phyloP scores from a whole-genome alignment of 2,113 vertebrate species.

The Atrichornis clamosus region DNA sequence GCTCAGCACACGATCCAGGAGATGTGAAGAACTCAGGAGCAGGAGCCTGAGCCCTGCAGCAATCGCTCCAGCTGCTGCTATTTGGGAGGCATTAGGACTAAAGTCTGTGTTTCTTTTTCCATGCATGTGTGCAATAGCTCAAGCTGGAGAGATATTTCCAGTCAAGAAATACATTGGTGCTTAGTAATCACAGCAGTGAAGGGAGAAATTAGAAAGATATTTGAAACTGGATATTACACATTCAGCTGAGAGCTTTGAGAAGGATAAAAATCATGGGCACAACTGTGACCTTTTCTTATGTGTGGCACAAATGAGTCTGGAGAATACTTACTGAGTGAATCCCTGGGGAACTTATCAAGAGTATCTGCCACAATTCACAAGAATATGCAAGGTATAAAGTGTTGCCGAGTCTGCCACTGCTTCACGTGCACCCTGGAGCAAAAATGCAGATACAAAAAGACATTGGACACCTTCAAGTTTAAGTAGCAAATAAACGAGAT shows the following conservation, averaged over 20 bases:
- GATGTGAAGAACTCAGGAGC: background rate
- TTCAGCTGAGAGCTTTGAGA: background rate
- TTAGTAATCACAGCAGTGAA: background rate
- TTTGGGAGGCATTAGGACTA: background rate
- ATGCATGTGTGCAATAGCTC: background rate
- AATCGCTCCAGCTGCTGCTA: background rate
- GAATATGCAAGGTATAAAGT: background rate
- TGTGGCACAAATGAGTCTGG: background rate
- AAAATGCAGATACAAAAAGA: background rate
- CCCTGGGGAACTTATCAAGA: background rate
- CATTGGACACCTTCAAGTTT: background rate
- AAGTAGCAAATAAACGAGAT: background rate
- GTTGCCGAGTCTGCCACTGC: background rate
- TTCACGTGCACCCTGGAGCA: background rate
- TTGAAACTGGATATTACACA: background rate
- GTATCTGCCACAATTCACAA: background rate
- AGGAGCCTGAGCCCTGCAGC: background rate
- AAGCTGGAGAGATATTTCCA: background rate
- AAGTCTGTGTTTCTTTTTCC: background rate
- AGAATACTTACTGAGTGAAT: background rate
- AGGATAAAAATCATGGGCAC: background rate
- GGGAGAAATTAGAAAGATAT: background rate
- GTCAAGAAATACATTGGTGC: background rate
- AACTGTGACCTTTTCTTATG: background rate
- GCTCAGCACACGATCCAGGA: rapidly evolving